A percentile compares a stretch with the other conserved stretches of the same genome.
These are phyloP conservation scores for Phylloscopus trochiloides DNA, from an alignment of 2,113 vertebrate species.

Conservation along the genomic window DNA sequence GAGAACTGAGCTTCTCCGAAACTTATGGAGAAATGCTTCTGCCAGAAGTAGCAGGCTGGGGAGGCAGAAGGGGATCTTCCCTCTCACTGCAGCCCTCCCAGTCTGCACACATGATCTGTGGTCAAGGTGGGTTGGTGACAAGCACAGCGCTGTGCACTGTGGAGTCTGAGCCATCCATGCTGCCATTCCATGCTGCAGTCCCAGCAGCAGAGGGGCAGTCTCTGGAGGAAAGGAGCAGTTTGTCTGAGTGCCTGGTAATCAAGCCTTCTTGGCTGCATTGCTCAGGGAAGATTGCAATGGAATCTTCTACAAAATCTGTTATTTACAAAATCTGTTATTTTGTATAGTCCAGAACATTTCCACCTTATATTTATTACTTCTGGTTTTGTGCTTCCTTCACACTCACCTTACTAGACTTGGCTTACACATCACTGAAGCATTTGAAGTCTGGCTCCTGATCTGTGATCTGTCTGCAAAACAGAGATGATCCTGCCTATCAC, in stretches of 20 bases:
- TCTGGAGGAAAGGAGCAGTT: neutral
- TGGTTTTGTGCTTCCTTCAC: neutral
- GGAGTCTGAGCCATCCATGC: neutral
- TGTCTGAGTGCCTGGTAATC: neutral
- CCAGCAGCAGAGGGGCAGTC: neutral
- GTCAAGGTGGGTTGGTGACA: fast-evolving
- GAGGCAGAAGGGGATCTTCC: neutral
- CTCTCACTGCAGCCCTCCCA: neutral
- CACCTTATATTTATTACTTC: neutral
- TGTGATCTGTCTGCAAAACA: neutral
- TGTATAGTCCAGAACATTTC: neutral
- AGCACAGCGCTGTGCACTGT: neutral
- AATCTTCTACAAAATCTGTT: neutral
- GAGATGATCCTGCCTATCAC: neutral
- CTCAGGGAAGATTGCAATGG: neutral
- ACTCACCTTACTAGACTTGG: neutral
- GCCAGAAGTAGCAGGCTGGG: neutral
- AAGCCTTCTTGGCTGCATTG: neutral
- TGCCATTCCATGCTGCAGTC: neutral
- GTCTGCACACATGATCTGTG: fast-evolving
- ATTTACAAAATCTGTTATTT: neutral
- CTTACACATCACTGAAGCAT: fast-evolving
- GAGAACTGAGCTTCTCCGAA: neutral
- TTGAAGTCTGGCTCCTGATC: neutral
- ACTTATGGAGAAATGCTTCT: neutral